Conservation (phyloP, 1,140 invertebrate species). For the Anastatus disparis region DNA sequence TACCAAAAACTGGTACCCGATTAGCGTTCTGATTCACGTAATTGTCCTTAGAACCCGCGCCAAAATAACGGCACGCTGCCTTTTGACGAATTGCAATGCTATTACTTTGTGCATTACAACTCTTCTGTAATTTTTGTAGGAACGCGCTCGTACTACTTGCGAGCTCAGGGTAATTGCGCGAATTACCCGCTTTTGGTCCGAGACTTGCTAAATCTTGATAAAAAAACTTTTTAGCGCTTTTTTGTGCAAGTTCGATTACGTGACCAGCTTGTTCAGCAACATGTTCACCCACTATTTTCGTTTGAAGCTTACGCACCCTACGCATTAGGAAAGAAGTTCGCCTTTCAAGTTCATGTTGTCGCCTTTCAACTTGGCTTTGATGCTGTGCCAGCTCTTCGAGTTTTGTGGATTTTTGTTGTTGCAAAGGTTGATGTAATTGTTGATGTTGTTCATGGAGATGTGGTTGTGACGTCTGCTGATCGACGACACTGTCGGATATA, state of each 20-base stretch:
- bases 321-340: slow-evolving; percentile 77
- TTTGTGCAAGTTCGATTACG: slow-evolving; percentile 77
- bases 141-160: slow-evolving; percentile 55
- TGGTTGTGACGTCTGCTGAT: slow-evolving; percentile 39
- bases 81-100: slow-evolving; percentile 56
- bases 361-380: slow-evolving; percentile 57
- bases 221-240: slow-evolving; percentile 63
- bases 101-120: slow-evolving; percentile 58
- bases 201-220: slow-evolving; percentile 61
- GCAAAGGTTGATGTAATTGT: slow-evolving; percentile 42
- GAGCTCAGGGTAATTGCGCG: slow-evolving; percentile 56
- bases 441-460: slow-evolving; percentile 48
- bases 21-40: slow-evolving; percentile 53
- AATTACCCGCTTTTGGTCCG: slow-evolving; percentile 48
- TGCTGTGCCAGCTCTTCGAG: slow-evolving; percentile 55
- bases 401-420: slow-evolving; percentile 55
- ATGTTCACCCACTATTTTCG: slow-evolving; percentile 77
- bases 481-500: slow-evolving; percentile 58
- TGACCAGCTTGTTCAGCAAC: slow-evolving; percentile 78
- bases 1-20: slow-evolving; percentile 61
- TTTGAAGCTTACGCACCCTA: slow-evolving; percentile 80
- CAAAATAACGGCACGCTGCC: slow-evolving; percentile 69
- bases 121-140: slow-evolving; percentile 61
- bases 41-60: slow-evolving; percentile 71
- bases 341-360: slow-evolving; percentile 75